These are phyloP conservation scores for Harpagoxenus sublaevis DNA, from an alignment of 2,888 invertebrate genomes.

Conservation along the genomic window DNA sequence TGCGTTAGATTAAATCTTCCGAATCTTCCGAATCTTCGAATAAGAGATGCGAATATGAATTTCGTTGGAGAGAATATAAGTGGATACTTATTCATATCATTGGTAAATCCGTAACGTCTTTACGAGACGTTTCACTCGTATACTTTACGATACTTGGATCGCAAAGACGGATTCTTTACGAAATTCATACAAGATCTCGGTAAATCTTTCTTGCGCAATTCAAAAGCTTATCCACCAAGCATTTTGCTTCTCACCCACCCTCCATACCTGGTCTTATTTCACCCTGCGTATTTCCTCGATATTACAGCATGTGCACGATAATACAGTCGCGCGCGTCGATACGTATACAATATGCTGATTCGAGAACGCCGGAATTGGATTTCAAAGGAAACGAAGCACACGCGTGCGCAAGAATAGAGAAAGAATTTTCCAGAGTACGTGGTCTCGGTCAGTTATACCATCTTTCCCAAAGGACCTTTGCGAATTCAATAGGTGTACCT, in stretches of 20 bases:
- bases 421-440: constrained; percentile 23
- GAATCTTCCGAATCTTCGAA: not conserved
- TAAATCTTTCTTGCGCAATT: constrained; percentile 38
- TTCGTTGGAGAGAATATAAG: not conserved
- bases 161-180: constrained; percentile 23
- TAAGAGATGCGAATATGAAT: constrained; percentile 3
- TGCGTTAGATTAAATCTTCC: constrained; percentile 39
- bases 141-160: constrained; percentile 14
- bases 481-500: constrained; percentile 60
- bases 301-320: constrained; percentile 29
- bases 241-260: constrained; percentile 9
- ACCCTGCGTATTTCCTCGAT: constrained; percentile 12
- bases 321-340: constrained; percentile 48
- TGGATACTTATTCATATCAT: not conserved
- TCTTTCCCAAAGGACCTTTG: constrained; percentile 45
- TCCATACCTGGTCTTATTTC: constrained; percentile 8
- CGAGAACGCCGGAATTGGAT: constrained; percentile 58
- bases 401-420: constrained; percentile 23
- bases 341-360: constrained; percentile 57
- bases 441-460: constrained; percentile 42
- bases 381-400: constrained; percentile 44
- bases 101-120: not conserved
- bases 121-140: not conserved
- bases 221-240: constrained; percentile 15
- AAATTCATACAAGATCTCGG: constrained; percentile 25